Conservation (phyloP, 2,797 vertebrate genomes). For the Epinephelus awoara region DNA sequence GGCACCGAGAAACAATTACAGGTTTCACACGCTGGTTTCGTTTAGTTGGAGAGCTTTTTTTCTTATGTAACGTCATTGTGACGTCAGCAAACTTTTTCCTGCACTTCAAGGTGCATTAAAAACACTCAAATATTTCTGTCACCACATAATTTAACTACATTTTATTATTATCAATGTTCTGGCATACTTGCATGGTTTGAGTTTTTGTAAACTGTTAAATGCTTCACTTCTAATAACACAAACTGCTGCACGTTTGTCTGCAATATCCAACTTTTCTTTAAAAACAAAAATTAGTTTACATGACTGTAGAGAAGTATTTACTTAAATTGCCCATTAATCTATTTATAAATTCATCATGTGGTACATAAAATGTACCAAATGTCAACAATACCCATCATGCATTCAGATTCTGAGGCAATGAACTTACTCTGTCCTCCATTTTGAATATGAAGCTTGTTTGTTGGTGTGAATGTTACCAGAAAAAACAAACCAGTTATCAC, state of each 20-base stretch:
- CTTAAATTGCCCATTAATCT: background rate
- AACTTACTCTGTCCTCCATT: background rate
- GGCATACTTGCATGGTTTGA: too few relatives aligned
- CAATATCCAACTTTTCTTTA: background rate
- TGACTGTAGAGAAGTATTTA: background rate
- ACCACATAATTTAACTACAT: background rate
- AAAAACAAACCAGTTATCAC: background rate
- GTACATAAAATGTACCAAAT: background rate
- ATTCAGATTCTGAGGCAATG: background rate
- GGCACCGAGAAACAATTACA: background rate
- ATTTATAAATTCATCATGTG: background rate
- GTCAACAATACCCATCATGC: background rate
- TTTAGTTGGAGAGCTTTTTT: constrained; percentile 24
- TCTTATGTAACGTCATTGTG: constrained; percentile 58
- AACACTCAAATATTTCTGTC: background rate
- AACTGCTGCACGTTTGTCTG: background rate
- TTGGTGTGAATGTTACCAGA: background rate
- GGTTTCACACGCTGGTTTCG: background rate
- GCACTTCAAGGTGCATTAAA: background rate
- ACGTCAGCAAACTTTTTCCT: constrained; percentile 23
- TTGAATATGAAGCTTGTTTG: background rate
- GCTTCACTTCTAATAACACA: background rate
- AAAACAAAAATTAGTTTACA: background rate
- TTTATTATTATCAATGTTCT: background rate
- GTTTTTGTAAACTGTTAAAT: background rate